Conservation (phyloP, 2,797 vertebrate genomes). For the Fistularia tabacaria region DNA sequence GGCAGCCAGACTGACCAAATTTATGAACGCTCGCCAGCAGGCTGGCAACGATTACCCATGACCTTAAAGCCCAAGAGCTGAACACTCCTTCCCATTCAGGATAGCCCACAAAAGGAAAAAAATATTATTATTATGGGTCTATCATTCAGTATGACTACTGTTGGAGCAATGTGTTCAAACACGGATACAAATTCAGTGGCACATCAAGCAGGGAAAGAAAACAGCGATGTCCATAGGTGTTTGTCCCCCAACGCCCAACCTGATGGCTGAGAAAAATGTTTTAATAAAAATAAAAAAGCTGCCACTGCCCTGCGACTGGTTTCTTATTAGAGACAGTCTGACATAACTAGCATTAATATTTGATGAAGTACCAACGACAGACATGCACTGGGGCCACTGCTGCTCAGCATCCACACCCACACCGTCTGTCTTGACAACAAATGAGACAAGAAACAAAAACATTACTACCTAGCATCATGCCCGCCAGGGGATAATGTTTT, state of each 20-base stretch:
- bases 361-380: constrained; percentile 54
- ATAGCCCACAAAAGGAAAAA: constrained; percentile 1
- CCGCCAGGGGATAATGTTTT: constrained; percentile 36
- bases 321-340: constrained; percentile 37
- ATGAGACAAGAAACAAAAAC: constrained; percentile 56
- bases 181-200: constrained; percentile 33
- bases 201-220: constrained; percentile 2
- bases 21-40: constrained; percentile 13
- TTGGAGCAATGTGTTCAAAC: constrained; percentile 38
- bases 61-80: constrained; percentile 2
- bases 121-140: constrained; percentile 5
- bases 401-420: constrained; percentile 51
- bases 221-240: neutral
- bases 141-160: constrained; percentile 7
- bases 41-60: constrained; percentile 12
- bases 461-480: constrained; percentile 29
- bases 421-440: constrained; percentile 66
- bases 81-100: constrained; percentile 9
- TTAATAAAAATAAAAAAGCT: constrained; percentile 36
- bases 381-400: constrained; percentile 19
- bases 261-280: constrained; percentile 23
- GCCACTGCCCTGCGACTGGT: constrained; percentile 10
- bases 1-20: constrained; percentile 6
- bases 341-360: constrained; percentile 67
- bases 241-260: neutral